A percentile compares a stretch with the other conserved stretches of the same genome.
Conservation (phyloP, 2,888 invertebrate species). For the Andrena bucephala region DNA sequence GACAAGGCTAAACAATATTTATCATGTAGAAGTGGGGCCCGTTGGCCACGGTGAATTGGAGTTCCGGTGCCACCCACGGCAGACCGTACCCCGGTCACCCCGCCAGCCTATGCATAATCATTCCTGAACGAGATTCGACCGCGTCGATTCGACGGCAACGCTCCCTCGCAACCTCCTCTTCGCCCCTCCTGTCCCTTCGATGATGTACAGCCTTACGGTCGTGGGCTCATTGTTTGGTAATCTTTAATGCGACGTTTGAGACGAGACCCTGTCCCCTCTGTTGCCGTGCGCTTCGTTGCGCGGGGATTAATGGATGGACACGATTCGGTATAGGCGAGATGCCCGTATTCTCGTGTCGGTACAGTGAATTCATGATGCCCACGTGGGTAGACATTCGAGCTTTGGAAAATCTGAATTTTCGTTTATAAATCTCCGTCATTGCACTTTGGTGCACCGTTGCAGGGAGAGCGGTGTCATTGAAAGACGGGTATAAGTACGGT, state of each 20-base stretch:
- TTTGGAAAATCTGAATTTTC: too few species aligned
- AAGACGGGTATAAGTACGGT: too few species aligned
- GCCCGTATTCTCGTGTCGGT: neutral
- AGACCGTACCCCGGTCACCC: constrained; percentile 45
- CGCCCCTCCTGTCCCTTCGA: neutral
- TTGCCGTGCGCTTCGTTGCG: constrained; percentile 4
- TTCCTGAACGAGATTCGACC: constrained; percentile 56
- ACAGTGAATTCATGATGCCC: too few species aligned
- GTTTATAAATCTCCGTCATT: too few species aligned
- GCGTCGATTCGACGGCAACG: constrained; percentile 53
- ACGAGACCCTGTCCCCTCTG: neutral
- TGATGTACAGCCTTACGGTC: constrained; percentile 15
- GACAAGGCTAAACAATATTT: constrained; percentile 81
- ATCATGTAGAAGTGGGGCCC: constrained; percentile 74
- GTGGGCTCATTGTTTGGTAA: constrained; percentile 34
- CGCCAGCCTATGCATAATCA: constrained; percentile 55
- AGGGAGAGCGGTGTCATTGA: too few species aligned
- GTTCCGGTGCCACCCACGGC: constrained; percentile 82
- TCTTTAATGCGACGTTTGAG: constrained; percentile 13
- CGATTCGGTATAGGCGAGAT: neutral
- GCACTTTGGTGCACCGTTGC: too few species aligned
- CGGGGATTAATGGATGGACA: neutral
- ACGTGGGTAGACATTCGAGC: neutral
- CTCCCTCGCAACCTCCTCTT: constrained; percentile 18
- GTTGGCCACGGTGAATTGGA: constrained; percentile 77